Base-by-base conservation (phyloP, 2,113 vertebrate genomes). In the Cyphomyrus plagiostoma region DNA sequence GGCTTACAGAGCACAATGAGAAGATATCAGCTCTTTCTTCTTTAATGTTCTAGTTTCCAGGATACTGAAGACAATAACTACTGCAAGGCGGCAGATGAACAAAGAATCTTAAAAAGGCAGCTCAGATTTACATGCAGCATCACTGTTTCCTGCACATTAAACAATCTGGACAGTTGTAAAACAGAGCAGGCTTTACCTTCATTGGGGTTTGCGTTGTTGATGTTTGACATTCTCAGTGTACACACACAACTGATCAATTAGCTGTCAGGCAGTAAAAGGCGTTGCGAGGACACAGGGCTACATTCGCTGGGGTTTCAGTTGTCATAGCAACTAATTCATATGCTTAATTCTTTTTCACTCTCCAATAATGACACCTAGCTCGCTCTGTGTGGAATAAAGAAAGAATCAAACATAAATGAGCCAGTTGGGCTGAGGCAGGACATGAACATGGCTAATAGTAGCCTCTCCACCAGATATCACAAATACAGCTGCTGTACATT, bases 41-140 rank as follows among this genome's bases (percentile, higher is more conserved):
- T 62, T 49, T 74, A 49, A 13, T 46, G 85, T 21, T 74, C 10
- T 86, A 35, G 89, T 39, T 89, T 89, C 89, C 84, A 86, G 89
- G 83, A 87, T 52, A 66, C 58, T 39, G 56, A 26, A 50, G 66
- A 89, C 83, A 89, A 70, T n/a, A 89, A 70, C n/a, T 49, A 82
- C 26, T 56, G 39, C 8, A 62, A 85, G 21, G 84, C 10, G 21
- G 42, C n/a, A 19, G 35, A 88, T n/a, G 39, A 50, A 46, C 87
- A 88, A 88, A 46, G 87, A 42, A 39, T 45, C 4, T 19, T 86
- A 46, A 86, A 86, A 86, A 86, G 48, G 46, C 23, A 26, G 46
- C 23, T 86, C 23, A n/a, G 83, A 26, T 49, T 50, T 30, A 49
- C 23, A 49, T 3, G 23, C 2, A 45, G 39, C 19, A 7, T 49